Percentiles rank a stretch among this genome's conserved stretches.
These are phyloP conservation scores for Cyphomyrus plagiostoma DNA, from an alignment of 2,113 vertebrate species.

Conservation along the genomic window DNA sequence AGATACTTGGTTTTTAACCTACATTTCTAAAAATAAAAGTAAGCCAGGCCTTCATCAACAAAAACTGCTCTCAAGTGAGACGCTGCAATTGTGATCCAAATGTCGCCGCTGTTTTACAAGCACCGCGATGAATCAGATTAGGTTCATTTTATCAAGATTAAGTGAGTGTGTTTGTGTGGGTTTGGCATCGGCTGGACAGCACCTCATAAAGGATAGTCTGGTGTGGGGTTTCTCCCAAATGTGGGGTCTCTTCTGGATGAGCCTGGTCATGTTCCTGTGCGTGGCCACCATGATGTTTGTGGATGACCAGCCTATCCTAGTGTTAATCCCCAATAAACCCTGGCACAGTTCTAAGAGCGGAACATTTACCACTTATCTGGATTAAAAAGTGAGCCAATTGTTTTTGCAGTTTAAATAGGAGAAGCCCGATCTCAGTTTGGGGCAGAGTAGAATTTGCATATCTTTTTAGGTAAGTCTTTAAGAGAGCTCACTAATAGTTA, in stretches of 20 bases:
- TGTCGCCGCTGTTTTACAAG: not conserved
- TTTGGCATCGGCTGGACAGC: not conserved
- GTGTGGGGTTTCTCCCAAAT: not conserved
- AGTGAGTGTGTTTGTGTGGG: not conserved
- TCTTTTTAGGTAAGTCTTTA: not conserved
- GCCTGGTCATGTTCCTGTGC: not conserved
- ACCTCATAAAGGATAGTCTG: not conserved
- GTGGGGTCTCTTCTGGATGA: not conserved
- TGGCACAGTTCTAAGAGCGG: not conserved
- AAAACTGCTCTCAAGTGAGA: not conserved
- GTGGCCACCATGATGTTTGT: not conserved
- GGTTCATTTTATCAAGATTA: not conserved
- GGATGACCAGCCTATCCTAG: not conserved
- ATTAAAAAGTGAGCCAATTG: not conserved
- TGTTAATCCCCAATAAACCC: constrained; percentile 4
- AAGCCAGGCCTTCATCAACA: not conserved
- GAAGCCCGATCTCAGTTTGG: too few species aligned
- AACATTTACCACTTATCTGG: not conserved
- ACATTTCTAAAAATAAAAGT: not conserved
- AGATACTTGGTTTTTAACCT: not conserved
- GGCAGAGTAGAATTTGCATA: not conserved
- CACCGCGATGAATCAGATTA: not conserved
- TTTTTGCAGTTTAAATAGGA: not conserved
- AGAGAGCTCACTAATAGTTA: not conserved
- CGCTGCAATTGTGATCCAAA: not conserved